Evolutionary conservation across 1,140 invertebrate genomes (phyloP), one percentile per base, ranked within the genome.

Genomic region (Magallana angulata): DNA sequence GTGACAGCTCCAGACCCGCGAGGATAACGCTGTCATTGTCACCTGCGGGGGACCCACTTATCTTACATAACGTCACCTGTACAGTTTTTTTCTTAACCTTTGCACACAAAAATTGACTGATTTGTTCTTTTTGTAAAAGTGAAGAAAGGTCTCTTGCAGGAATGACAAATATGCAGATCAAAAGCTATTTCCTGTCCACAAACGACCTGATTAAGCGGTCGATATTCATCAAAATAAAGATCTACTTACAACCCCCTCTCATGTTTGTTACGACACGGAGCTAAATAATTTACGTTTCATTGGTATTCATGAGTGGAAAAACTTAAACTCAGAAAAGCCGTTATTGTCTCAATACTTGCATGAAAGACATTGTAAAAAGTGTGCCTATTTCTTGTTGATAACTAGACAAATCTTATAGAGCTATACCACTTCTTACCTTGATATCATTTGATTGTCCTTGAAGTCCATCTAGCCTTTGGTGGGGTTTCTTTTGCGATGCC

Each of bases 401-500:
- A 48, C 36, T 2, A 48, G 5, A 48, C 5, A 48, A 48, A 48
- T 48, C 36, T 48, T 48, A 62, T 62, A 60, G 5, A 14, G n/a
- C 11, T 60, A 16, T 60, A 60, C 24, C 36, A 48, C 36, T 62
- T 62, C n/a, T 16, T 91, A 94, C 93, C 92, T 92, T 86, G 48
- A 85, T 89, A 2, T 90, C 90, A 59, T 97, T 98, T 85, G 98
- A 98, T 94, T 99, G 98, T 93, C 97, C 97, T 76, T 97, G 96
- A 0, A 99, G 95, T 89, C 97, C 97, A 93, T 98, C 97, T 89
- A 97, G 95, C 90, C 97, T 97, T 95, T 99, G 98, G 91, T 97
- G 97, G 8, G 97, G 96, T 91, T 90, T 91, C n/a, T 98, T 97
- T 94, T 98, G 97, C 88, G 96, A 96, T 68, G 98, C 97, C 88